These are phyloP conservation scores for Coptotermes formosanus DNA, from an alignment of 1,140 invertebrate species.

Conservation along the genomic window DNA sequence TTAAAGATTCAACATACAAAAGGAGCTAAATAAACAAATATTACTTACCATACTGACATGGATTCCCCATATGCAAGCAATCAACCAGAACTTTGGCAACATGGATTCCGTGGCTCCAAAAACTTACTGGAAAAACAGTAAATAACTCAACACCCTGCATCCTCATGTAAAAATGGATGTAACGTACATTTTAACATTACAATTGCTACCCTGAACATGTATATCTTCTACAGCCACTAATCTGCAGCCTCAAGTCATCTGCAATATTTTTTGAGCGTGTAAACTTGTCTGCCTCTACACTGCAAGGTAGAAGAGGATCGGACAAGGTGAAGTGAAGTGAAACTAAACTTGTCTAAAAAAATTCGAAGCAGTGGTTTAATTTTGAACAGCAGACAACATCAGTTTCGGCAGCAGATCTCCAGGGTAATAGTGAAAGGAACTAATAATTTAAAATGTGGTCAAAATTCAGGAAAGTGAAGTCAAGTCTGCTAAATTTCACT, in stretches of 20 bases:
- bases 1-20: not conserved
- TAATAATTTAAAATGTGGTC: not conserved
- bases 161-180: not conserved
- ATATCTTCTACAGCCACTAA: not conserved
- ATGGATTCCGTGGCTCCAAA: not conserved
- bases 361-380: not conserved
- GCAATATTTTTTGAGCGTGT: not conserved
- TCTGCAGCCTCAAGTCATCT: not conserved
- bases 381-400: not conserved
- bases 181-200: no score
- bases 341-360: not conserved
- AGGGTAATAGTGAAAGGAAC: not conserved
- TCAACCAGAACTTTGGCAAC: not conserved
- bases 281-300: no score
- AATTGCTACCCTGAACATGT: not conserved
- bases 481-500: not conserved
- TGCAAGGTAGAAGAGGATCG: no score
- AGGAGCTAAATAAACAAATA: not conserved
- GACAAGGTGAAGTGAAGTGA: no score
- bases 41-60: not conserved
- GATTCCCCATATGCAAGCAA: not conserved
- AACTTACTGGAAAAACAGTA: not conserved
- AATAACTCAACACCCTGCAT: conserved; percentile 1
- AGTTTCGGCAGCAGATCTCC: conserved; percentile 10
- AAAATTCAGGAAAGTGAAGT: not conserved